Percentiles rank a stretch among this genome's conserved stretches.
These are phyloP conservation scores for Coracopsis vasa DNA, from an alignment of 2,113 vertebrate species.

Conservation along the genomic window DNA sequence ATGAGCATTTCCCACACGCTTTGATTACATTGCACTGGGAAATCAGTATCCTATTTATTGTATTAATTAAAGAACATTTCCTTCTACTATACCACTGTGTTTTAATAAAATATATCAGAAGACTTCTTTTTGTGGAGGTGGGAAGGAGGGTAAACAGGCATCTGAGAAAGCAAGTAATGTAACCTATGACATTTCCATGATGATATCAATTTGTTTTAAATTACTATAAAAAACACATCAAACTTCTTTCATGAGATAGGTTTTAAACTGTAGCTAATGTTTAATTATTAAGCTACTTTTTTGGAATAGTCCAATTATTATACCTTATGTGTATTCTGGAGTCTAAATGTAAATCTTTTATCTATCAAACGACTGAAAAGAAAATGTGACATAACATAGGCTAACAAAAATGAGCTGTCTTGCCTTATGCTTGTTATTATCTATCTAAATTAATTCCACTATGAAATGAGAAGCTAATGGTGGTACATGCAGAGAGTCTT, in stretches of 20 bases:
- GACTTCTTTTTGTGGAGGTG: neutral
- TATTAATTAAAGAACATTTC: slow-evolving; percentile 56
- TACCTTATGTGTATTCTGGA: neutral
- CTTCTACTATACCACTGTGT: neutral
- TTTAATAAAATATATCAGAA: slow-evolving; percentile 46
- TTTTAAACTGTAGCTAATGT: slow-evolving; percentile 20
- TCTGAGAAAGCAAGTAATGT: slow-evolving; percentile 34
- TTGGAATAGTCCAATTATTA: neutral
- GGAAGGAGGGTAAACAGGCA: neutral
- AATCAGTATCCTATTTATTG: slow-evolving; percentile 2
- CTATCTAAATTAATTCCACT: neutral
- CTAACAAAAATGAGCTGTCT: neutral
- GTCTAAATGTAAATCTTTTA: slow-evolving; percentile 5
- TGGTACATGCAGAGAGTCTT: neutral
- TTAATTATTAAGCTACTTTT: slow-evolving; percentile 18
- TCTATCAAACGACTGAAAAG: neutral
- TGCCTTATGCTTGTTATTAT: neutral
- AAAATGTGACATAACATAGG: neutral
- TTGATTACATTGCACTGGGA: neutral
- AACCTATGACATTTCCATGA: slow-evolving; percentile 22
- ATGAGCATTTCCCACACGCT: neutral
- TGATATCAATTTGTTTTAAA: slow-evolving; percentile 21
- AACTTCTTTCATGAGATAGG: neutral
- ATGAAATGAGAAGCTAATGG: neutral
- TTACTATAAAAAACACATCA: slow-evolving; percentile 5